Percentiles rank a stretch among this genome's conserved stretches.
Conservation (phyloP, 2,797 vertebrate species). For the Xenopus petersii region DNA sequence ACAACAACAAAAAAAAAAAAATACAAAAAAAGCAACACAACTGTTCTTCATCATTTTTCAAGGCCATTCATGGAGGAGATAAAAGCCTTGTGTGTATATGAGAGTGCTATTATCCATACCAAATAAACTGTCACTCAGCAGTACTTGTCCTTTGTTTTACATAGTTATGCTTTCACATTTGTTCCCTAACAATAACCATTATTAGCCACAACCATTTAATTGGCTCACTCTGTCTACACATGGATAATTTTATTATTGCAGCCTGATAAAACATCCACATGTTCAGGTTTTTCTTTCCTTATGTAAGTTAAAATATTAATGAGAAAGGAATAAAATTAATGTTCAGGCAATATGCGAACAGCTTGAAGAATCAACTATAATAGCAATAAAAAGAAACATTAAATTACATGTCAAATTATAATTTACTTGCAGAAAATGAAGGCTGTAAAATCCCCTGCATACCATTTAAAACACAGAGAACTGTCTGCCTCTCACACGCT, state of each 20-base stretch:
- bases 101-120: too few species aligned
- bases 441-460: conserved; percentile 13
- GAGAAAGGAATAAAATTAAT: conserved; percentile 19
- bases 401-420: conserved; percentile 24
- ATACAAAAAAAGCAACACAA: too few species aligned
- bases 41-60: too few species aligned
- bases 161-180: too few species aligned
- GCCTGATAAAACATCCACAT: background rate
- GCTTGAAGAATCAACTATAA: background rate
- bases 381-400: conserved; percentile 5
- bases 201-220: background rate
- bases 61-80: too few species aligned
- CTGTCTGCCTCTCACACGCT: background rate
- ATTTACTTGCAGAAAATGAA: conserved; percentile 25
- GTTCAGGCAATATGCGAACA: background rate
- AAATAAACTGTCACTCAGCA: too few species aligned
- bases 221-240: background rate
- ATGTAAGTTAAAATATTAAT: conserved; percentile 21
- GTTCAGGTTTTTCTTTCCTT: background rate
- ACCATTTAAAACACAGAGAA: conserved; percentile 1
- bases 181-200: too few species aligned
- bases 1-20: too few species aligned
- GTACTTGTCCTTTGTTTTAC: background rate
- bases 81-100: too few species aligned
- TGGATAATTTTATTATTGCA: too few species aligned